Evolutionary conservation across 1,140 invertebrate genomes (phyloP), one percentile per base, ranked within the genome.

Genomic region (Trichonephila clavata): DNA sequence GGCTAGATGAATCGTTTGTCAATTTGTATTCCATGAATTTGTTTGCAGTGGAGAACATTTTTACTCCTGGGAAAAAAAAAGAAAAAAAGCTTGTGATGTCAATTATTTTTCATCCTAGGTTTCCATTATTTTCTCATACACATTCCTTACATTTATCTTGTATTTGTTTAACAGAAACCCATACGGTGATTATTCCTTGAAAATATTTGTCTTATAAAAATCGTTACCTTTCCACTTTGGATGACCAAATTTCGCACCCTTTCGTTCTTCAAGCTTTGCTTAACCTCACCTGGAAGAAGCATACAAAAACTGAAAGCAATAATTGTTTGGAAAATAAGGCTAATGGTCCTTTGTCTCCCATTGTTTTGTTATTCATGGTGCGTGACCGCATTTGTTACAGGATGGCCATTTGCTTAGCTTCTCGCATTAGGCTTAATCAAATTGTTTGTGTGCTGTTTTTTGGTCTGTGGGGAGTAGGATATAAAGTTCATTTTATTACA

Each of bases 301-400:
- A 32, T 32, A 21, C 61, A 63, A 77, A 77, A 39, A 77, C 27
- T 77, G 71, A 77, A 77, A 32, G 32, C 18, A 77, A 77, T 77
- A 77, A 77, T 77, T 77, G 71, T 39, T 77, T 32, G 27, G 71
- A 77, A 39, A 39, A 77, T 77, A 77, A 77, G 71, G 71, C 24
- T 77, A 77, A 77, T 77, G 71, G 71, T 27, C 71, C 71, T 77
- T 77, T 77, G 71, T 77, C 32, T 77, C 71, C 32, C 71, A 77
- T 77, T 77, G 71, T 77, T 77, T 77, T 77, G 71, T 39, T 77
- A 14, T 77, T 39, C 18, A 39, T 20, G 71, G 27, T 77, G 71
- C 71, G 71, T 77, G 71, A 77, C 71, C 27, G 71, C 71, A 77
- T 77, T 77, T 27, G 71, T 77, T 77, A 77, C 32, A 14, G 71